phyloP scores from a whole-genome alignment of 2,113 vertebrate species.

The Bufo bufo region DNA sequence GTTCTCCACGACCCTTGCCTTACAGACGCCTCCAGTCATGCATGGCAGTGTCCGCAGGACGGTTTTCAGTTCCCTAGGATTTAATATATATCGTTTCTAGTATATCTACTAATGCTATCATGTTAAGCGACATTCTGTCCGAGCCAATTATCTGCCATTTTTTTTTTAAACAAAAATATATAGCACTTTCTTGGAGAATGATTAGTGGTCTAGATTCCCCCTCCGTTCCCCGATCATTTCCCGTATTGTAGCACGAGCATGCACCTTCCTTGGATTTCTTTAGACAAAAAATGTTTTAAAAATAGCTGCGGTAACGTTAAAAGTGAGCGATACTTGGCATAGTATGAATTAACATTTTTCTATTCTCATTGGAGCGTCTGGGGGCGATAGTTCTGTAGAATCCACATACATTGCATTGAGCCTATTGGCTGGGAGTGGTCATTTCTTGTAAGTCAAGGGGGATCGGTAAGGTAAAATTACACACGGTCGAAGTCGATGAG shows the following conservation, averaged over 20 bases:
- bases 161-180: neutral
- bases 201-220: neutral
- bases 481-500: too few relatives aligned
- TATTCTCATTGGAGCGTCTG: neutral
- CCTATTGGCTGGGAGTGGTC: too few relatives aligned
- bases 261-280: neutral
- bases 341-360: neutral
- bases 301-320: neutral
- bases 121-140: neutral
- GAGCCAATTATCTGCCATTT: neutral
- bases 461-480: too few relatives aligned
- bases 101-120: neutral
- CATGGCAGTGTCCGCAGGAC: neutral
- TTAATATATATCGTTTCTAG: neutral
- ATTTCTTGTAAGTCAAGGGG: too few relatives aligned
- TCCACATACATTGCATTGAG: too few relatives aligned
- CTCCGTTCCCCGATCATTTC: neutral
- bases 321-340: neutral
- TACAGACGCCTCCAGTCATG: neutral
- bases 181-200: slow-evolving; percentile 21
- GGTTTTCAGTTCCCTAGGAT: neutral
- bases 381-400: neutral
- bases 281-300: neutral
- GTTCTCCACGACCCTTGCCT: neutral
- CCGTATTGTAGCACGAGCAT: neutral